Base-by-base conservation (phyloP, 1,140 invertebrate species). In the Bombus difficillimus region DNA sequence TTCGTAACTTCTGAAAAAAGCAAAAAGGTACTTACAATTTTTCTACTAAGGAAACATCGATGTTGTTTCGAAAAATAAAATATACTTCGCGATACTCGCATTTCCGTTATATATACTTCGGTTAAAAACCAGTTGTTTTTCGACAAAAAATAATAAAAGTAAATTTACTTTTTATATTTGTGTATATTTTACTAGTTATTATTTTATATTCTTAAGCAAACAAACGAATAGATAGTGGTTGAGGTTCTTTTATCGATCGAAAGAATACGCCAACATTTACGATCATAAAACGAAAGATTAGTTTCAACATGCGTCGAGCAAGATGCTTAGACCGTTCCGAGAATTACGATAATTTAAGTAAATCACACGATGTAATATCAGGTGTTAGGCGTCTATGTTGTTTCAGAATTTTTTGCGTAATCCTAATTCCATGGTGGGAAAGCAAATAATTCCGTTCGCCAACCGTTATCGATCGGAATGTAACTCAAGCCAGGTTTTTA, bases 351-450 rank as follows among this genome's bases (percentile, higher is more conserved):
- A 66, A 82, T 75, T 82, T 47, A 34, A 64, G 39, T 10, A 59
- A 75, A 47, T 75, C 9, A n/a, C 32, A 28, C 37, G 80, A 75
- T 47, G 71, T 66, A 64, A 82, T 39, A 75, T 75, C 71, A 18
- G 57, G 53, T 32, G 32, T 37, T 47, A 3, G 32, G n/a, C 32
- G n/a, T 62, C 28, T 15, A 9, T 1, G 71, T 64, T 71, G 39
- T 47, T 53, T 82, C 32, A 22, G 57, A 75, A 66, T 53, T 32
- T 39, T 47, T 75, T 66, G 72, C 39, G 39, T 62, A 82, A 73
- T 6, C 9, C 18, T 59, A 41, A 62, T 73, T 73, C 69, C 1
- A 72, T 22, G n/a, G 22, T 37, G 12, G 39, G n/a, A 62, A 28
- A 39, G n/a, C 9, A 25, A 73, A 73, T 37, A 25, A 22, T 68